phyloP scores from a whole-genome alignment of 2,113 vertebrate species.

The Lonchura striata region DNA sequence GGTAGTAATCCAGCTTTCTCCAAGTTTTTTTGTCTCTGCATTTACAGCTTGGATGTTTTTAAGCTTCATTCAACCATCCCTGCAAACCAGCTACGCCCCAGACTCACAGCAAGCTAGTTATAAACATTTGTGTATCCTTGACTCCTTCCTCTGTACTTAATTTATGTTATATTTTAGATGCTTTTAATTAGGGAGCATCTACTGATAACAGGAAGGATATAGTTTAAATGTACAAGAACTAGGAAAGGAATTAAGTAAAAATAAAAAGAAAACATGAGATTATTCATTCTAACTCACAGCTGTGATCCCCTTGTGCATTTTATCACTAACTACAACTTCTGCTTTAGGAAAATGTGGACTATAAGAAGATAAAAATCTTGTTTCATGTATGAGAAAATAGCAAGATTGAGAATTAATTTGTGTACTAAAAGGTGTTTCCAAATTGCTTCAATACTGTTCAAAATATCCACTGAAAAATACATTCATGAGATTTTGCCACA shows the following conservation, averaged over 20 bases:
- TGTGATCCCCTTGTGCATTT: slow-evolving; percentile 23
- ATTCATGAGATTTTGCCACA: background rate
- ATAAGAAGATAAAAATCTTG: background rate
- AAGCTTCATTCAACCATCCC: slow-evolving; percentile 61
- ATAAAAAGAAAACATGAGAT: background rate
- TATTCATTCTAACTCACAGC: background rate
- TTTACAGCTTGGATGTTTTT: background rate
- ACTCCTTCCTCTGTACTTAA: slow-evolving; percentile 66
- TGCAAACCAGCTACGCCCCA: slow-evolving; percentile 59
- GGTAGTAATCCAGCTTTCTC: background rate
- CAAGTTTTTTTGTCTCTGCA: slow-evolving; percentile 35
- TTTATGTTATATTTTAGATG: slow-evolving; percentile 71
- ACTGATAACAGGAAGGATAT: slow-evolving; percentile 52
- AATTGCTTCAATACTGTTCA: background rate
- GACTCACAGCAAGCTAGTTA: slow-evolving; percentile 51
- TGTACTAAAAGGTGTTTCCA: background rate
- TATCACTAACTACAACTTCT: background rate
- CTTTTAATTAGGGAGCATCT: slow-evolving; percentile 70
- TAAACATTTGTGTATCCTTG: slow-evolving; percentile 61
- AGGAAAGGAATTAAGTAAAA: slow-evolving; percentile 8
- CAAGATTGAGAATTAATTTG: background rate
- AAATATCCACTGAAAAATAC: background rate
- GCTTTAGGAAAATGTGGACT: background rate
- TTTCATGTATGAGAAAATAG: background rate
- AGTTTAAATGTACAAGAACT: slow-evolving; percentile 16